Evolutionary conservation across 2,888 invertebrate genomes (phyloP).

Genomic region (Erebia palarica): DNA sequence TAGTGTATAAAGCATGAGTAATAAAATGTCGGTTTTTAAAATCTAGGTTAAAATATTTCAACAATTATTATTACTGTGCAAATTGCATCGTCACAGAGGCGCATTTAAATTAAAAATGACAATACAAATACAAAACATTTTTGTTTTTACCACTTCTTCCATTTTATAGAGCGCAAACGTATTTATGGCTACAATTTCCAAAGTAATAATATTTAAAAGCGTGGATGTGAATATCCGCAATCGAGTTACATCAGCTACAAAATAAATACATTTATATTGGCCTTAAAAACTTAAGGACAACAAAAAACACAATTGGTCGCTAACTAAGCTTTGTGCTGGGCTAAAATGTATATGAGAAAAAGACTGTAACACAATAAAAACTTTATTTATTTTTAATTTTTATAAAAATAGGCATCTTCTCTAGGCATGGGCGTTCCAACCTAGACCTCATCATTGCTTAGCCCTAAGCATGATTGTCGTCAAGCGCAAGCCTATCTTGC

Average conservation of each 20-base stretch:
- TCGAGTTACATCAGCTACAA: neutral
- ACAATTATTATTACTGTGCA: slow-evolving; percentile 16
- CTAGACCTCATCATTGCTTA: too few relatives aligned
- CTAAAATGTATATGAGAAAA: too few relatives aligned
- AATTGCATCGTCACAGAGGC: slow-evolving; percentile 15
- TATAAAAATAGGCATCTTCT: too few relatives aligned
- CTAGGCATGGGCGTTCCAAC: too few relatives aligned
- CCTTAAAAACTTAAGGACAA: too few relatives aligned
- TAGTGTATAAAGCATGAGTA: too few relatives aligned
- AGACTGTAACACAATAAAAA: too few relatives aligned
- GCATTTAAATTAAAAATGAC: slow-evolving; percentile 21
- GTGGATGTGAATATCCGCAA: neutral
- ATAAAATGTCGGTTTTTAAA: slow-evolving; percentile 9
- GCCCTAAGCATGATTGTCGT: too few relatives aligned
- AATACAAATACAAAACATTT: slow-evolving; percentile 18
- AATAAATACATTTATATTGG: neutral
- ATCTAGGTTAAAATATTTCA: slow-evolving; percentile 22
- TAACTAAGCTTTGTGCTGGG: too few relatives aligned
- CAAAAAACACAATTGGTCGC: too few relatives aligned
- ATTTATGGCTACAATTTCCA: slow-evolving; percentile 1
- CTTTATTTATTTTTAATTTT: too few relatives aligned
- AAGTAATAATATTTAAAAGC: neutral
- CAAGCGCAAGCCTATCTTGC: too few relatives aligned
- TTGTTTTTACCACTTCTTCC: slow-evolving; percentile 13
- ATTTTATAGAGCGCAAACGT: slow-evolving; percentile 3